Percentiles rank a stretch among this genome's conserved stretches.
phyloP scores from a whole-genome alignment of 1,140 invertebrate genomes.

The Chironomus tepperi region DNA sequence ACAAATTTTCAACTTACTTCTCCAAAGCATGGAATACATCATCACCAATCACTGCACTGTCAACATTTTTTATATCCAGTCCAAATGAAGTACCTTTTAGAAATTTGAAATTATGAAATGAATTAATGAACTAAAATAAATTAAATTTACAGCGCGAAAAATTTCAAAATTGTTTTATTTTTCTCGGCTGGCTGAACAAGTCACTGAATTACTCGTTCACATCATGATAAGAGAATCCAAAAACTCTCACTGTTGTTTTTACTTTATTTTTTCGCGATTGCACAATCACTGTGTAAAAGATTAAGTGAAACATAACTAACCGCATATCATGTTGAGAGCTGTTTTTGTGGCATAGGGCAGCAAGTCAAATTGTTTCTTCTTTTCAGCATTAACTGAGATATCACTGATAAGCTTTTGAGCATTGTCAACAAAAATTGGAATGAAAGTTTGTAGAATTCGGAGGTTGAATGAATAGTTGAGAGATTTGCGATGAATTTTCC shows the following conservation, averaged over 20 bases:
- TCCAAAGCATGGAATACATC: slow-evolving; percentile 15
- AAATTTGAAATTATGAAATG: neutral
- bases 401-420: slow-evolving; percentile 7
- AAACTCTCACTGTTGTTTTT: no score
- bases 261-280: neutral
- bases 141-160: neutral
- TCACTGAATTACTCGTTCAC: no score
- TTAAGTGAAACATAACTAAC: neutral
- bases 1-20: neutral
- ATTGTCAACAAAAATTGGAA: slow-evolving; percentile 25
- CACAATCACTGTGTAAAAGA: neutral
- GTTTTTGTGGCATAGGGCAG: neutral
- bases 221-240: no score
- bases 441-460: slow-evolving; percentile 21
- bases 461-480: slow-evolving; percentile 25
- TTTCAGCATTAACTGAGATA: neutral
- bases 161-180: neutral
- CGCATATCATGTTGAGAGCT: slow-evolving; percentile 3
- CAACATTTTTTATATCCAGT: slow-evolving; percentile 12
- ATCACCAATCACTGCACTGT: neutral
- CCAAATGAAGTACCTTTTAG: neutral
- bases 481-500: slow-evolving; percentile 22
- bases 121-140: neutral
- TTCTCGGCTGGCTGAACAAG: neutral
- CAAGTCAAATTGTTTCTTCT: neutral